Percentiles rank a stretch among this genome's conserved stretches.
Conservation (phyloP, 2,797 vertebrate species). For the Manis crassicaudata region DNA sequence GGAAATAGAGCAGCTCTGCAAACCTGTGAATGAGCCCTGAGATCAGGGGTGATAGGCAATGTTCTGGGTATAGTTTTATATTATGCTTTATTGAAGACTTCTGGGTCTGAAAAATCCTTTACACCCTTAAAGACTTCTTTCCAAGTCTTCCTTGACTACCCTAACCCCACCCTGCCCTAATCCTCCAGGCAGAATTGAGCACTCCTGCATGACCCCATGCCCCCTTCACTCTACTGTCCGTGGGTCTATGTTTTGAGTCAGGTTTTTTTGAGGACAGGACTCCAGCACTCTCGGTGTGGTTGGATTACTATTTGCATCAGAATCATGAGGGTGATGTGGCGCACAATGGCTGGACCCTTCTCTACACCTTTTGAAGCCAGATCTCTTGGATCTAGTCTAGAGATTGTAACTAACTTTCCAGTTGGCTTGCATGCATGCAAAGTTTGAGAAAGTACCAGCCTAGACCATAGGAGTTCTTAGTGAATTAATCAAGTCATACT, state of each 20-base stretch:
- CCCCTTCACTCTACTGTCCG: neutral
- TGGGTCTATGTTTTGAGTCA: neutral
- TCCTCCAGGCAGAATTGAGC: neutral
- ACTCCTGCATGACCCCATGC: neutral
- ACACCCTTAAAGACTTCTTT: neutral
- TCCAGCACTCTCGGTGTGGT: neutral
- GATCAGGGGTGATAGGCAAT: neutral
- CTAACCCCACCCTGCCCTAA: neutral
- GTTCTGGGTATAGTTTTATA: neutral
- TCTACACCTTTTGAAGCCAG: neutral
- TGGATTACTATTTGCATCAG: neutral
- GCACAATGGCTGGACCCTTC: neutral
- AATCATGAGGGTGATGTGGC: neutral
- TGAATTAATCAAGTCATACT: neutral
- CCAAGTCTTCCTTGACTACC: neutral
- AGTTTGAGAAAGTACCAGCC: slow-evolving; percentile 36
- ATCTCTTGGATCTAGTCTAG: neutral
- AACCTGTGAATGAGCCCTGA: neutral
- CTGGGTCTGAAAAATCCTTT: neutral
- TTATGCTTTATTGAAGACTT: neutral
- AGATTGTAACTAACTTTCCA: slow-evolving; percentile 22
- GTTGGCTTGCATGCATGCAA: neutral
- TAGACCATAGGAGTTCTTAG: neutral
- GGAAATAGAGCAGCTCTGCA: neutral
- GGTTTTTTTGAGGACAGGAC: neutral